Percentiles rank a stretch among this genome's conserved stretches.
Evolutionary conservation across 2,113 vertebrate genomes (phyloP).

Genomic region (Percina caprodes): DNA sequence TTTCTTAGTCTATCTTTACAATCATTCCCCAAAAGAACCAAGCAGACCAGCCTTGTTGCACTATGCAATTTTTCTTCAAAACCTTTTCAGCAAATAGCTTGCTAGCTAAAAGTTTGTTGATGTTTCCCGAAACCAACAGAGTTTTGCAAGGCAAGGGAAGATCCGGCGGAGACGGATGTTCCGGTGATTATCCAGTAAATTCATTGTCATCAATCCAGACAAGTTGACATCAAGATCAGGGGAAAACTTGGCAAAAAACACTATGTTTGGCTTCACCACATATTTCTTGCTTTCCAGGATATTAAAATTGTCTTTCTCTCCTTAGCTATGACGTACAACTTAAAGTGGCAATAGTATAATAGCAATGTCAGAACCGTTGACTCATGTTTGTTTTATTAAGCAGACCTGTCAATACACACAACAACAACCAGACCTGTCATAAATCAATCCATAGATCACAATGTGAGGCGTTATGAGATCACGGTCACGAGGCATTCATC

Average conservation of each 20-base stretch:
- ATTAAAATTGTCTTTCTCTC: background rate
- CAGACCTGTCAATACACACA: background rate
- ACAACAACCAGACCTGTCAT: background rate
- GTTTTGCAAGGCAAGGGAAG: too few species aligned
- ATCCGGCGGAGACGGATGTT: too few species aligned
- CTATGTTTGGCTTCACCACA: background rate
- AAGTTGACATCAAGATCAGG: background rate
- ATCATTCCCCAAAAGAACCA: too few species aligned
- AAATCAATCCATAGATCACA: too few species aligned
- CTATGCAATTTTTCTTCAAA: too few species aligned
- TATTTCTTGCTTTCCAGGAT: background rate
- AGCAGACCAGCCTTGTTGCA: too few species aligned
- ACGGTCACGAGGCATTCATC: background rate
- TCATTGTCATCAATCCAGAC: too few species aligned
- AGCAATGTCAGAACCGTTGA: background rate
- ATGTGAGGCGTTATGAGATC: background rate
- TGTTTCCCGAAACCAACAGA: too few species aligned
- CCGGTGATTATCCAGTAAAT: too few species aligned
- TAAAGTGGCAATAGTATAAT: background rate
- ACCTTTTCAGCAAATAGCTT: too few species aligned
- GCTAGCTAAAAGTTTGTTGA: too few species aligned
- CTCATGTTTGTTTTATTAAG: constrained; percentile 21
- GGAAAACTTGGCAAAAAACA: background rate
- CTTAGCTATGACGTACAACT: background rate
- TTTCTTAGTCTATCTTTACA: too few species aligned